Evolutionary conservation across 2,888 invertebrate genomes (phyloP), one percentile per base, ranked within the genome.

Genomic region (Ceraclea dissimilis): DNA sequence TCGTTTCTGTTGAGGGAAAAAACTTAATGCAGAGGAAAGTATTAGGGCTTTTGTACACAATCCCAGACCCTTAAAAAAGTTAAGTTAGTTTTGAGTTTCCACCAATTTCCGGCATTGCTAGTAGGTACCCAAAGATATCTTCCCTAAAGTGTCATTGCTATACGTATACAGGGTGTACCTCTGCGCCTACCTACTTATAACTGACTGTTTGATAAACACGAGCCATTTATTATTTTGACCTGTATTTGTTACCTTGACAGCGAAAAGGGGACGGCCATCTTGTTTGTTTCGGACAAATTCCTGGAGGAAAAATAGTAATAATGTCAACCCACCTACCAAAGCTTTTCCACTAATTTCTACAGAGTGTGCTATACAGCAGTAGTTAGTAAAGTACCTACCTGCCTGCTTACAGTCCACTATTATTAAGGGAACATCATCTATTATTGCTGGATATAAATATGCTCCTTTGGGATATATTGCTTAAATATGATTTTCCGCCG

Each of bases 181-280:
- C 26, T 26, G 10, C 26, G 26, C 10, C 26, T 26, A 26, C 26
- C 26, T 26, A 26, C 26, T 6, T 26, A 26, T 26, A 10, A 26
- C 18, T 17, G 33, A 22, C 34, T 16, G 53, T 55, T 61, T 61
- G 61, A 61, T 61, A 56, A 57, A 61, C 61, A 54, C 51, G 47
- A 56, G 52, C 56, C 61, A 61, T 61, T 58, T 59, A 58, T 61
- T 61, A 61, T 61, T 56, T 55, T 54, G 59, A 54, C 58, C 61
- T 59, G 59, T 59, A 59, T 59, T 59, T 59, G 59, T 59, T 59
- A 59, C 59, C 59, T 59, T 59, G 59, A 55, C 59, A 59, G 44
- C 55, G 39, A n/a, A 31, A 19, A 44, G 50, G 19, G 43, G 44
- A 46, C 56, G 48, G 56, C 51, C 56, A 51, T 39, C 39, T 39